Base-by-base conservation (phyloP, 2,113 vertebrate species). In the Azemiops feae region DNA sequence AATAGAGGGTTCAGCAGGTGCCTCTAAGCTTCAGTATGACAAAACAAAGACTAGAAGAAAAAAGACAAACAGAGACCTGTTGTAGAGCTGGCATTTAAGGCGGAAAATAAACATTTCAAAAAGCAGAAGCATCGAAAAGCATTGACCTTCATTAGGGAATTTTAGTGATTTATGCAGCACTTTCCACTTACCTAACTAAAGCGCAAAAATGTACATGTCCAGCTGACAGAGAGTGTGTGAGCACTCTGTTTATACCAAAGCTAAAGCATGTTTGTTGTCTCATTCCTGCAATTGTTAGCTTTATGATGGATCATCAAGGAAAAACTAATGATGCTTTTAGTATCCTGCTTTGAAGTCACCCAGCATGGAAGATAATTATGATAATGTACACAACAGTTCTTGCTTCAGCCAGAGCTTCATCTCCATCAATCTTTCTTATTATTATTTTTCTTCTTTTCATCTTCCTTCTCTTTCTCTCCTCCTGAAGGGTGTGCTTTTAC, bases 361-460 rank as follows among this genome's bases (percentile, higher is more conserved):
- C 87, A 53, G 91, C 27, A 1, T 2, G 94, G 30, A 54, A 94
- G 57, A 96, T 91, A 8, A 94, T 95, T 93, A 89, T 12, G 50
- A 92, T 94, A 93, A 91, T 25, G 45, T n/a, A 85, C 6, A 69
- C 25, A 91, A 23, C 18, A 52, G 11, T 23, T 95, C 95, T 96
- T 60, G 74, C 85, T 95, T 88, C 85, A 60, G 34, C n/a, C 95
- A 54, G 34, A 4, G 0, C n/a, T 52, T 53, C n/a, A 85, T 87
- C 81, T 60, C 54, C 81, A 93, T 93, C 89, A 87, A 90, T 93
- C 89, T 93, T 45, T 89, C 85, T 85, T 60, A 4, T 57, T 81
- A 20, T 81, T 81, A 81, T 39, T 39, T 22, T 39, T 43, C 18
- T 81, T 81, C 18, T 43, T 22, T 22, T 22, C 1, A 1, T 81